Evolutionary conservation across 2,888 invertebrate genomes (phyloP), one percentile per base, ranked within the genome.

Genomic region (Automeris io): DNA sequence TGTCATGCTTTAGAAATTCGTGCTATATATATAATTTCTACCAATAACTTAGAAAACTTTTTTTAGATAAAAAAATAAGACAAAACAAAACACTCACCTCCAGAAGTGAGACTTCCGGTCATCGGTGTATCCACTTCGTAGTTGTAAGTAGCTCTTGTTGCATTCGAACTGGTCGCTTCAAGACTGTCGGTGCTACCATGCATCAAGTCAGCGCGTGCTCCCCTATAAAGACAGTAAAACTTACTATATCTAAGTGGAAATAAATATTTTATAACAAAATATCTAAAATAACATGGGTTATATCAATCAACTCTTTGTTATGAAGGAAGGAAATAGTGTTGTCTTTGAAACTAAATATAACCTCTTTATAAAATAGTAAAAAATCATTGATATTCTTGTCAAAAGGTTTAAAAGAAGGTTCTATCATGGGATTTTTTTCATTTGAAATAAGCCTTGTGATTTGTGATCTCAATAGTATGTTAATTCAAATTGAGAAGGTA

Each of bases 111-210:
- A 70, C 95, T 95, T 37, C 94, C 94, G 1, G 95, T 94, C 92
- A 94, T 94, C 24, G 94, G 91, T 0, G 95, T 95, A 61, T 95
- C 94, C 0, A 92, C 92, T 70, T 95, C 94, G 50, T 92, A 93
- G 64, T 94, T 94, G 62, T 93, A 94, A 1, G 94, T 94, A 7
- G 94, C 95, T 54, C 94, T 91, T 1, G 95, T 95, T 0, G 93
- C 94, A 32, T 92, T 91, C 0, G 94, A 93, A 51, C 93, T 94
- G 5, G 93, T 92, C 2, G 91, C 92, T 58, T 94, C 94, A 37
- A 93, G 66, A 49, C 92, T 93, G 49, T 92, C 92, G 0, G 91
- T 91, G 57, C 92, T 92, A 32, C 91, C 91, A 5, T 82, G 59
- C 58, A 91, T 90, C 31, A 88, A 57, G 46, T 90, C 89, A 23